Percentiles rank a stretch among this genome's conserved stretches.
phyloP scores from a whole-genome alignment of 2,888 invertebrate genomes.

The Rugalucina vietnamica region DNA sequence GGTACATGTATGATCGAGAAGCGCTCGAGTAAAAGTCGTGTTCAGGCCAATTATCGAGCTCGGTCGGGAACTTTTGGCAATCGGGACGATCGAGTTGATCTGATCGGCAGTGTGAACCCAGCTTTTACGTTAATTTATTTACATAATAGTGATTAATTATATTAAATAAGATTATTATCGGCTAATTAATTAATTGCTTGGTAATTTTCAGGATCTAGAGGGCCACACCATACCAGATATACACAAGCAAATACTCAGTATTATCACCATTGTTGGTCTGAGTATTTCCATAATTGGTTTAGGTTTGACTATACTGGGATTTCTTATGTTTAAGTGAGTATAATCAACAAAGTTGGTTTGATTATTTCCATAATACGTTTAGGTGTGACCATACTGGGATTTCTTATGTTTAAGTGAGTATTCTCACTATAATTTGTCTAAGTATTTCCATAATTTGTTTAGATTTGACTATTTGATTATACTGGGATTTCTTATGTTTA shows the following conservation, averaged over 20 bases:
- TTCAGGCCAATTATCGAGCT: too few relatives aligned
- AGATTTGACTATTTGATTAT: conserved; percentile 81
- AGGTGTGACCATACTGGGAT: conserved; percentile 82
- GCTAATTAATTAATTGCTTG: too few relatives aligned
- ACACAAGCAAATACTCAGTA: conserved; percentile 81
- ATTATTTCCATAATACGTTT: conserved; percentile 84
- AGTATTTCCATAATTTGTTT: conserved; percentile 84
- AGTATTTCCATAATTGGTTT: conserved; percentile 84
- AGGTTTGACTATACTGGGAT: conserved; percentile 82
- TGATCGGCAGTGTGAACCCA: too few relatives aligned
- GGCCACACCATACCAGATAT: conserved; percentile 47
- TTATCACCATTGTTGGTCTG: conserved; percentile 84
- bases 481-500: conserved; percentile 75
- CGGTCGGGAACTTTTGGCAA: too few relatives aligned
- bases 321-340: conserved; percentile 70
- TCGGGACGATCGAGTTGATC: too few relatives aligned
- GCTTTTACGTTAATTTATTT: too few relatives aligned
- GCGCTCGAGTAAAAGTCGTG: too few relatives aligned
- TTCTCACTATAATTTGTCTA: conserved; percentile 84
- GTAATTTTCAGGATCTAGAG: conserved; percentile 57
- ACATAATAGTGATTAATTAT: too few relatives aligned
- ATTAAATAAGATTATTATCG: too few relatives aligned
- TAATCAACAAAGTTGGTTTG: conserved; percentile 83
- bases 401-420: conserved; percentile 70
- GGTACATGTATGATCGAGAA: too few relatives aligned